Conservation (phyloP, 1,140 invertebrate species). For the Drosophila obscura region DNA sequence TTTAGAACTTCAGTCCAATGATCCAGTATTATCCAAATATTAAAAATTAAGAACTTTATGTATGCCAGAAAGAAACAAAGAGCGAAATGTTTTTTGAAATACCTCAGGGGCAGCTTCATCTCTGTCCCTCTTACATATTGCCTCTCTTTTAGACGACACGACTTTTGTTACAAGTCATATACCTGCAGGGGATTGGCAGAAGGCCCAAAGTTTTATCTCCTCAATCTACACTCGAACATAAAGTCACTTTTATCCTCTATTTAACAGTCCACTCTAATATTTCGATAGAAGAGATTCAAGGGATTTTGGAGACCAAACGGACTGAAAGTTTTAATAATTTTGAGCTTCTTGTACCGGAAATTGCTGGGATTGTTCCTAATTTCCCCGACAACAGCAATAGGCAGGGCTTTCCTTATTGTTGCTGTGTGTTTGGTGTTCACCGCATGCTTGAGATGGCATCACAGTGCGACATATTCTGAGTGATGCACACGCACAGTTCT, state of each 20-base stretch:
- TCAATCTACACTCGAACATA: conserved; percentile 50
- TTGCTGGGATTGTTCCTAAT: conserved; percentile 81
- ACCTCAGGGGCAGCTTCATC: conserved; percentile 1
- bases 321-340: conserved; percentile 65
- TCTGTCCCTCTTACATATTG: conserved; percentile 18
- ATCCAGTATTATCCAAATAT: too few relatives aligned
- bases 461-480: conserved; percentile 63
- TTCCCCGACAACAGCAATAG: conserved; percentile 72
- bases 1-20: too few relatives aligned
- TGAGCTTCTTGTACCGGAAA: conserved; percentile 75
- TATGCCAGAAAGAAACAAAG: too few relatives aligned
- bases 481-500: conserved; percentile 75
- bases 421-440: conserved; percentile 52
- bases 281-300: not conserved
- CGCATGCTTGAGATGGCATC: conserved; percentile 77
- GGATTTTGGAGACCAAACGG: not conserved
- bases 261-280: conserved; percentile 35
- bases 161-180: conserved; percentile 60
- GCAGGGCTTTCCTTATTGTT: conserved; percentile 40
- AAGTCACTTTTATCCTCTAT: conserved; percentile 54
- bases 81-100: too few relatives aligned
- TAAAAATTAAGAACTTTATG: too few relatives aligned
- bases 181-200: conserved; percentile 54
- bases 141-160: conserved; percentile 53
- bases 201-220: conserved; percentile 48